These are phyloP conservation scores for Mythimna loreyi DNA, from an alignment of 2,888 invertebrate genomes.

Conservation along the genomic window DNA sequence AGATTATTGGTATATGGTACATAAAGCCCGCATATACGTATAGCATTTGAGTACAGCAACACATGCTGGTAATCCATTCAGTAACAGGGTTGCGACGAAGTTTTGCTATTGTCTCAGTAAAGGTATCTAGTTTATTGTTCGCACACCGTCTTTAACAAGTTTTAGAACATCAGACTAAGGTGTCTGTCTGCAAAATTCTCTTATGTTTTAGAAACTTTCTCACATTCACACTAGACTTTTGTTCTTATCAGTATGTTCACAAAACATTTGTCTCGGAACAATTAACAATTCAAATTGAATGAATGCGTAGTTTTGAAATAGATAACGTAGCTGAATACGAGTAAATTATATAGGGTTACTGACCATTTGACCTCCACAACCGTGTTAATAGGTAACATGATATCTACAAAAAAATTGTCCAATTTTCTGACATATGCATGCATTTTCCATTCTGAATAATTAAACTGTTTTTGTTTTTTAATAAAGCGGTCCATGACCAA, in stretches of 20 bases:
- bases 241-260: constrained; percentile 9
- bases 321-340: neutral
- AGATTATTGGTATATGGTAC: constrained; percentile 43
- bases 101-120: constrained; percentile 39
- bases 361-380: too few relatives aligned
- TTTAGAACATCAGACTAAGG: constrained; percentile 30
- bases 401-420: too few relatives aligned
- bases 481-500: too few relatives aligned
- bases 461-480: too few relatives aligned
- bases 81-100: constrained; percentile 21
- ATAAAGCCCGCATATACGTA: constrained; percentile 24
- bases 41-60: constrained; percentile 1
- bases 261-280: constrained; percentile 16
- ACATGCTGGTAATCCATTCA: constrained; percentile 24
- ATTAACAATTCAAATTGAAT: constrained; percentile 18
- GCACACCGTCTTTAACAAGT: constrained; percentile 37
- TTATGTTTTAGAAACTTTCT: constrained; percentile 33
- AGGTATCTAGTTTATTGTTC: constrained; percentile 52
- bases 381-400: too few relatives aligned
- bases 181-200: constrained; percentile 40
- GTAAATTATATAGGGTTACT: too few relatives aligned
- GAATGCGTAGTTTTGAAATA: constrained; percentile 3
- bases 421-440: too few relatives aligned
- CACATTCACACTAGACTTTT: constrained; percentile 19
- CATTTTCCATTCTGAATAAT: too few relatives aligned